Evolutionary conservation across 2,888 invertebrate species (phyloP), one percentile per base, ranked within the genome.

Genomic region (Helobdella robusta): DNA sequence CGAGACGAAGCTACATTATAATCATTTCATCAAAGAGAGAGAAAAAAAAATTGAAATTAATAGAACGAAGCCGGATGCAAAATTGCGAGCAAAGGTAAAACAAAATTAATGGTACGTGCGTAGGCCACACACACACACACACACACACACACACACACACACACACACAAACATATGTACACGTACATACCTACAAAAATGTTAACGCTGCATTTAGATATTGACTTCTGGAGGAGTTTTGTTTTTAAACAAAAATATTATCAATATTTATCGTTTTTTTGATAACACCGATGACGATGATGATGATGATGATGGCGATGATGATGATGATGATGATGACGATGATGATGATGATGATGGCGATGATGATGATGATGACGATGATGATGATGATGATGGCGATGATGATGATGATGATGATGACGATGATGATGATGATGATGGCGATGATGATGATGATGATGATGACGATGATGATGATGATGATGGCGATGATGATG

Each of bases 331-430:
- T 52, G 52, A 52, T 52, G 52, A 52, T 52, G 52, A 52, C 20
- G 52, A 52, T 52, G 52, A 40, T 40, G 52, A 52, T 52, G 52
- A 52, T 52, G 52, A 52, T 52, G 52, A 52, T 52, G 52, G 20
- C 20, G 52, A 52, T 52, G 52, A 52, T 20, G 52, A 20, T 52
- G 61, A 60, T 48, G 61, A 60, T 60, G 61, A 60, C 50, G 61
- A 50, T 23, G 40, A 40, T 15, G 40, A 40, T 15, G 40, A 40
- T 40, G 40, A 20, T 11, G 11, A 18, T 6, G 15, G 52, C 23
- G 23, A n/a, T 52, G 23, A 52, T 52, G 52, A 52, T 52, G 52
- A 11, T 52, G 23, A 18, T 52, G 15, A 52, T 52, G 15, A 52
- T 52, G 18, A 20, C 15, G 23, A 52, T 18, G 18, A 52, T 20